Evolutionary conservation across 2,888 invertebrate species (phyloP), one percentile per base, ranked within the genome.

Genomic region (Euzophera pinguis): DNA sequence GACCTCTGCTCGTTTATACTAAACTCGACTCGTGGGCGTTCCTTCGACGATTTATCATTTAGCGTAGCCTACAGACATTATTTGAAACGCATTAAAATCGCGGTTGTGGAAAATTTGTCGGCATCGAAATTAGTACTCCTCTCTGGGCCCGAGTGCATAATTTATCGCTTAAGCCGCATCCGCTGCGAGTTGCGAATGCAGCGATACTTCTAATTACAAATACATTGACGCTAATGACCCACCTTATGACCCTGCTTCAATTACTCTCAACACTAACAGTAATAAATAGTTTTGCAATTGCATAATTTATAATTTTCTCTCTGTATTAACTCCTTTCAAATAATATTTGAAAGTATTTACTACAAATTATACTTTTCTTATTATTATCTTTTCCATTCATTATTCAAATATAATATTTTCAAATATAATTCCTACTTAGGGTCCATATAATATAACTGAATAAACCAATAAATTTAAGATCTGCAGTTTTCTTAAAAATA

Each of bases 51-150:
- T 90, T 90, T 88, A 90, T 90, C 89, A 89, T 89, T 90, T 89
- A 88, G 75, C 79, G 85, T 87, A 81, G 88, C 89, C 89, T 85
- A 84, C 88, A 86, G 89, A 88, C 84, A 89, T 89, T 89, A 88
- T 89, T 88, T 86, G 88, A 85, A 87, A 89, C 89, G 81, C 84
- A 88, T 88, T 88, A 89, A 89, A 88, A 84, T 87, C 82, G 87
- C 84, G 83, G 78, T 82, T 83, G 84, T 86, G 81, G 80, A 85
- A 88, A 89, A 87, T 88, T 88, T 85, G 88, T 87, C 86, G 88
- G 89, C 84, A 85, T 85, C 87, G 76, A 87, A 88, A 89, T 90
- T 87, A 88, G 83, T 90, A 85, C 84, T 85, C 76, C 74, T 79
- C 79, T 75, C 74, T 54, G 75, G 79, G 82, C 82, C 73, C 54